These are phyloP conservation scores for Cosmia pyralina DNA, from an alignment of 2,888 invertebrate genomes.

Conservation along the genomic window DNA sequence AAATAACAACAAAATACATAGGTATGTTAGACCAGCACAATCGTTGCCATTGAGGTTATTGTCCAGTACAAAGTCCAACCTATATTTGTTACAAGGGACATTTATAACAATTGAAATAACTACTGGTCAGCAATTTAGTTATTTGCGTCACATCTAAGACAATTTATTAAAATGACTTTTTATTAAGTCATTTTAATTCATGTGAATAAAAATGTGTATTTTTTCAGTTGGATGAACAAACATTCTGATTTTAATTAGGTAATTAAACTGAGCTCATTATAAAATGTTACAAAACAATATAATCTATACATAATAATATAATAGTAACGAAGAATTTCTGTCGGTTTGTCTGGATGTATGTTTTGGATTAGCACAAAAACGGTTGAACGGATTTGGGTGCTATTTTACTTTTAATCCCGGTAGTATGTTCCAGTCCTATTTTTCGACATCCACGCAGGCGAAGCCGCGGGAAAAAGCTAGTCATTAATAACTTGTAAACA, in stretches of 20 bases:
- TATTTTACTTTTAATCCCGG: no score
- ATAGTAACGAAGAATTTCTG: no score
- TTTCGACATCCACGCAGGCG: no score
- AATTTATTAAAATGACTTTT: constrained; percentile 21
- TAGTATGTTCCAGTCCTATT: no score
- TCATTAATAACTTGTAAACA: neutral
- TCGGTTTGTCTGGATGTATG: no score
- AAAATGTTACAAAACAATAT: no score
- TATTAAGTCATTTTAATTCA: no score
- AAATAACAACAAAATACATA: constrained; percentile 11
- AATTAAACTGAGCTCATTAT: neutral
- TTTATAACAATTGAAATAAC: constrained; percentile 45
- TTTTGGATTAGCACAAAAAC: no score
- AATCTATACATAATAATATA: no score
- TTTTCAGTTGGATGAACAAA: neutral
- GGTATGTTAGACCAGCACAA: constrained; percentile 2
- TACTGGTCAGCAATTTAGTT: constrained; percentile 40
- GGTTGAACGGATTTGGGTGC: no score
- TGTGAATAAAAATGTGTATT: neutral
- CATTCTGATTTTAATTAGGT: neutral
- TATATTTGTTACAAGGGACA: constrained; percentile 41
- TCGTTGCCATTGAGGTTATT: constrained; percentile 31
- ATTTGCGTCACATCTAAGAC: constrained; percentile 2
- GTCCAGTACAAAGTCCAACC: constrained; percentile 46
- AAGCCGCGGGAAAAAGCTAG: no score